Evolutionary conservation across 2,888 invertebrate genomes (phyloP).

Genomic region (Theodoxus fluviatilis): DNA sequence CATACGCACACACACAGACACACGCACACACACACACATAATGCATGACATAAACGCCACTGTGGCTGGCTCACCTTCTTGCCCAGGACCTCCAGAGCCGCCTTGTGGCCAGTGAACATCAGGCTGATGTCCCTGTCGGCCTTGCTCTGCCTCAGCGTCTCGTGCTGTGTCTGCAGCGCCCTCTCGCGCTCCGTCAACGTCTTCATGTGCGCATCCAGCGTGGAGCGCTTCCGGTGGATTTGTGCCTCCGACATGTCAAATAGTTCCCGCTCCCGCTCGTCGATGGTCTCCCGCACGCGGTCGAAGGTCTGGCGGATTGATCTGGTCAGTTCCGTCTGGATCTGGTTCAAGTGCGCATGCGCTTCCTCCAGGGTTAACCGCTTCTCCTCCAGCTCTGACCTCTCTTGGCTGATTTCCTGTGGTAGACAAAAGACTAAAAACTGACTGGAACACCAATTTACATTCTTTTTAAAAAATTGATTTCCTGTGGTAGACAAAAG

Average conservation of each 20-base stretch:
- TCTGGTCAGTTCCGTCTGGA: constrained; percentile 50
- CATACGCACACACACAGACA: too few species aligned
- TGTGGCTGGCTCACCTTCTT: too few species aligned
- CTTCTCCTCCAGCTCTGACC: constrained; percentile 44
- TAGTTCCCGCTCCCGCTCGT: constrained; percentile 52
- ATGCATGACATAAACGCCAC: too few species aligned
- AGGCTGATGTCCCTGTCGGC: constrained; percentile 49
- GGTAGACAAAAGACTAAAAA: too few species aligned
- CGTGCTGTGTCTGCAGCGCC: constrained; percentile 41
- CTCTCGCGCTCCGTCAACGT: constrained; percentile 42
- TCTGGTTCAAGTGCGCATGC: constrained; percentile 49
- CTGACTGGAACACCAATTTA: too few species aligned
- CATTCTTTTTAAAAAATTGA: too few species aligned
- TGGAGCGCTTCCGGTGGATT: constrained; percentile 49
- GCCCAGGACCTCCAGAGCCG: constrained; percentile 43
- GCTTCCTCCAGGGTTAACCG: constrained; percentile 46
- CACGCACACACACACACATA: too few species aligned
- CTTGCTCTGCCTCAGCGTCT: constrained; percentile 45
- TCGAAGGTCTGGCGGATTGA: constrained; percentile 53
- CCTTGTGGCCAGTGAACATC: constrained; percentile 54
- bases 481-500: too few species aligned
- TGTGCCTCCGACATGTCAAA: constrained; percentile 51
- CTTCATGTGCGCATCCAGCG: constrained; percentile 49
- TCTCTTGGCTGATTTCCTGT: constrained; percentile 43
- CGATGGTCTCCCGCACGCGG: constrained; percentile 48